Percentiles rank a stretch among this genome's conserved stretches.
phyloP scores from a whole-genome alignment of 2,797 vertebrate genomes.

The Botia kubotai region DNA sequence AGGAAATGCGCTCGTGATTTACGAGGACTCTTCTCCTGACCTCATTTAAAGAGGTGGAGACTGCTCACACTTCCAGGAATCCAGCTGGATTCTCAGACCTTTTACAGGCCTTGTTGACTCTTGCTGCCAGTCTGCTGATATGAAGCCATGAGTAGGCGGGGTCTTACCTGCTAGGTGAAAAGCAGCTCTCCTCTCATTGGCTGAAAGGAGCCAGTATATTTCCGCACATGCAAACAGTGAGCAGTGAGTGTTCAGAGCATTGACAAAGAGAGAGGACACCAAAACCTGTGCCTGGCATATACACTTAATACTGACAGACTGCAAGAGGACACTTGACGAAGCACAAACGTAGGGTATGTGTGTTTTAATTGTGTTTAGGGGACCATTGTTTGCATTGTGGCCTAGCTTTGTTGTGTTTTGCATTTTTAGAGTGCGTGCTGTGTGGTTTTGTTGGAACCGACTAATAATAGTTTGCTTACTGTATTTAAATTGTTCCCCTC shows the following conservation, averaged over 20 bases:
- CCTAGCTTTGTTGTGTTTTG: neutral
- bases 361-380: neutral
- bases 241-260: conserved; percentile 35
- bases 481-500: conserved; percentile 10
- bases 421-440: neutral
- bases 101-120: conserved; percentile 35
- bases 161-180: conserved; percentile 72
- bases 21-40: conserved; percentile 40
- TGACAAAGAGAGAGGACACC: conserved; percentile 4
- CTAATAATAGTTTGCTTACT: neutral
- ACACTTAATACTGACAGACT: neutral
- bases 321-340: conserved; percentile 6
- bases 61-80: conserved; percentile 71
- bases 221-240: conserved; percentile 45
- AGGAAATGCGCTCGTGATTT: conserved; percentile 59
- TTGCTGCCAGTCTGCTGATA: conserved; percentile 24
- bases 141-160: conserved; percentile 4
- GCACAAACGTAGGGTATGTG: conserved; percentile 30
- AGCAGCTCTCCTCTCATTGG: conserved; percentile 66
- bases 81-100: conserved; percentile 56
- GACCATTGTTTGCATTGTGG: neutral
- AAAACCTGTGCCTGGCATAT: conserved; percentile 2
- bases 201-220: conserved; percentile 50
- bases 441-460: conserved; percentile 13
- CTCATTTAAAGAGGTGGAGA: conserved; percentile 58